Evolutionary conservation across 2,888 invertebrate genomes (phyloP), one percentile per base, ranked within the genome.

Genomic region (Stenodema calcarata): DNA sequence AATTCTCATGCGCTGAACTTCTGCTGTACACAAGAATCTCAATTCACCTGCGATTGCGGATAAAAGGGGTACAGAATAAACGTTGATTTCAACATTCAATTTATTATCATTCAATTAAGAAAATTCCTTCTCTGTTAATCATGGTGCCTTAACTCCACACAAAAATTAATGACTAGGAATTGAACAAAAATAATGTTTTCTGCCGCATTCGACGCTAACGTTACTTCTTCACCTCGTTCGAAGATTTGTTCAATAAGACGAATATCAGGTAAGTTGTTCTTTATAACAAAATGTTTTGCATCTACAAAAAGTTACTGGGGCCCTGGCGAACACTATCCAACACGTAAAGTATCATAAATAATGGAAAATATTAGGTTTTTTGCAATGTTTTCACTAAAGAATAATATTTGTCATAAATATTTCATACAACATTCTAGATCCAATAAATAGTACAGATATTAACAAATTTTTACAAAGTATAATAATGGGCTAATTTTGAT

Each of bases 401-500:
- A 28, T 69, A 27, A 73, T 73, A 73, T 35, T 73, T 73, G 27
- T 78, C 41, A 69, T 75, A 44, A 44, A 44, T 0, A 78, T 41
- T 44, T 18, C n/a, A 44, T n/a, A 44, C 47, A 78, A 80, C 28
- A 27, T 76, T 27, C 50, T 54, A 54, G 14, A 27, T 82, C 42
- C 35, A 82, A 82, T 82, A 82, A 82, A 82, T 82, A 82, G 18
- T 42, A 50, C 18, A 47, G 12, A 35, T 54, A 62, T 30, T 30
- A 54, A 41, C 42, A 30, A 54, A 54, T 54, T 27, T 54, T 62
- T 50, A 81, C 80, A 81, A 28, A 42, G 42, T 73, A 73, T n/a
- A n/a, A 41, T n/a, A 50, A 54, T 81, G 54, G 70, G 69, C 82
- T 82, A 82, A 82, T 82, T 82, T 82, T 82, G 82, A 82, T 82